Evolutionary conservation across 2,888 invertebrate species (phyloP).

Genomic region (Hemicrepidius hirtus): DNA sequence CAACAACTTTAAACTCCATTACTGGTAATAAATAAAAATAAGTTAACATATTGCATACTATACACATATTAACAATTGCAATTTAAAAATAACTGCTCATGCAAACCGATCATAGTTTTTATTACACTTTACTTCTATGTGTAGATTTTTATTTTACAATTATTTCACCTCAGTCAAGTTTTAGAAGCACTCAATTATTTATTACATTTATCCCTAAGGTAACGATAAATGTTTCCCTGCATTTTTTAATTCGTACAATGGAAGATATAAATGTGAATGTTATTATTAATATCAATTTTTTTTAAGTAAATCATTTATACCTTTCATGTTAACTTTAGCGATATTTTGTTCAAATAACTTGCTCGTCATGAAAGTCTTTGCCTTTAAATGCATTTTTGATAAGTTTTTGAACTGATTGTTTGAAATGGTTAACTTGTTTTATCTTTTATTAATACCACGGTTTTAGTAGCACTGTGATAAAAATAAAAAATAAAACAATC

Average conservation of each 20-base stretch:
- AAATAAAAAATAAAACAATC: conserved; percentile 64
- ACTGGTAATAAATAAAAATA: conserved; percentile 75
- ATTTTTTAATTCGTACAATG: not conserved
- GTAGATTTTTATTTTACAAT: conserved; percentile 4
- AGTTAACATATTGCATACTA: conserved; percentile 22
- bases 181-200: not conserved
- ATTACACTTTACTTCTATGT: not conserved
- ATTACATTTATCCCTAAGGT: conserved; percentile 2
- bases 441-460: conserved; percentile 50
- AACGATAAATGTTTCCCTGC: conserved; percentile 8
- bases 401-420: conserved; percentile 42
- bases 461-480: conserved; percentile 51
- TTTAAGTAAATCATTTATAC: not conserved
- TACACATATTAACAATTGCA: conserved; percentile 11
- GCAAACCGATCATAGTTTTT: conserved; percentile 2
- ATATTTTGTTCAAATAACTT: conserved; percentile 17
- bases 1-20: conserved; percentile 84
- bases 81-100: not conserved
- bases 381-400: conserved; percentile 48
- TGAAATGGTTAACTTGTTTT: conserved; percentile 46
- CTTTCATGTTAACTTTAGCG: not conserved
- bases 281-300: not conserved
- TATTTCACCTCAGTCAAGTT: conserved; percentile 21
- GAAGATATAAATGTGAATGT: not conserved
- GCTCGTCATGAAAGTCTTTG: conserved; percentile 43